phyloP scores from a whole-genome alignment of 2,797 vertebrate genomes.

The Sphenodon punctatus region DNA sequence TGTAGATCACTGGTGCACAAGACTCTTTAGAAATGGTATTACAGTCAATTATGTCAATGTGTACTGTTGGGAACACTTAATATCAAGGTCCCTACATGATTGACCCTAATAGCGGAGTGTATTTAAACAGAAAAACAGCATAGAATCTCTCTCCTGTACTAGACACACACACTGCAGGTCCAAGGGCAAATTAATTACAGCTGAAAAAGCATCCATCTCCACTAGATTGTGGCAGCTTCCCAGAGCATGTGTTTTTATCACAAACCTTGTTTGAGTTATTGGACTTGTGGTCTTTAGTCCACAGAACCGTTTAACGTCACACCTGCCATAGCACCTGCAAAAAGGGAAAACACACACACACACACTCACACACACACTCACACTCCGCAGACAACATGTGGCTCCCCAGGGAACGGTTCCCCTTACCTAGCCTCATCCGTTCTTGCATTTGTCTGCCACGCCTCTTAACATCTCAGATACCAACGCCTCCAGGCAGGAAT shows the following conservation, averaged over 20 bases:
- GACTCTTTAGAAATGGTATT: neutral
- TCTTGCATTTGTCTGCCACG: neutral
- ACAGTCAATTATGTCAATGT: no score
- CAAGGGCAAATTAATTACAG: no score
- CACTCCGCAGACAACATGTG: no score
- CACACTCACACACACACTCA: no score
- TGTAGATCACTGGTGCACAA: neutral
- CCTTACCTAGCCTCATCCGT: no score
- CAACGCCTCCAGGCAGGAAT: neutral
- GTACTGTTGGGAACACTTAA: neutral
- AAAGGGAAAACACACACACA: no score
- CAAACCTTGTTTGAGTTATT: accelerated
- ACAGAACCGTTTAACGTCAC: neutral
- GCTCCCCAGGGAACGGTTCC: no score
- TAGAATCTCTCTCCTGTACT: neutral
- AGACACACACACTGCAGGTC: no score
- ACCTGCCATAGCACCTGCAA: accelerated
- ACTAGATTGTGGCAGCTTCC: neutral
- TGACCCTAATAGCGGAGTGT: neutral
- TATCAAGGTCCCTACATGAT: neutral
- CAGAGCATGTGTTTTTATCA: accelerated
- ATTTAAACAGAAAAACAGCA: neutral
- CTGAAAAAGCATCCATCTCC: neutral
- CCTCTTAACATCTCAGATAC: accelerated
- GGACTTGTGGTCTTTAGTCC: neutral